Conservation (phyloP, 2,797 vertebrate genomes). For the Manis crassicaudata region DNA sequence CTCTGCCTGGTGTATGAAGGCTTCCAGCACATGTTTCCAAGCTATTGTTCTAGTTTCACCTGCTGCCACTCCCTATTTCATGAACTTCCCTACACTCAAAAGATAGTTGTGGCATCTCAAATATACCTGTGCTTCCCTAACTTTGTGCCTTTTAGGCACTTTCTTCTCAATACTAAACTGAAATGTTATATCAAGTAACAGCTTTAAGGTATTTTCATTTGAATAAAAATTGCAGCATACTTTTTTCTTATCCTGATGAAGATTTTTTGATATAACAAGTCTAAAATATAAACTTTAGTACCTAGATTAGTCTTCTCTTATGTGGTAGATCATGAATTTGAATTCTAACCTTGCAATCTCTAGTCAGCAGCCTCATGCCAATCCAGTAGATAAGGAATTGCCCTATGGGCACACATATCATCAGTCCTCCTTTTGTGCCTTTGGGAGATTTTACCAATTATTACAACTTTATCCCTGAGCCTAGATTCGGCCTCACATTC, state of each 20-base stretch:
- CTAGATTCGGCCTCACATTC: neutral
- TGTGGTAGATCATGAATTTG: neutral
- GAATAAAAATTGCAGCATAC: neutral
- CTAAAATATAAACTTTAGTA: neutral
- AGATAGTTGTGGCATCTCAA: neutral
- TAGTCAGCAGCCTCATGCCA: neutral
- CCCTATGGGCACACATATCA: too few relatives aligned
- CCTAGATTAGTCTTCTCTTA: neutral
- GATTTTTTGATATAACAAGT: neutral
- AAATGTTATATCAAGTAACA: neutral
- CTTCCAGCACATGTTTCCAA: neutral
- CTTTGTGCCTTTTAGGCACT: neutral
- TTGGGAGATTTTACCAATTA: neutral
- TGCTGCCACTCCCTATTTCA: neutral
- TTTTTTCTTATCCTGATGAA: neutral
- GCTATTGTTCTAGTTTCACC: neutral
- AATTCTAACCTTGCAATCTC: neutral
- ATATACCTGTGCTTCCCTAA: neutral
- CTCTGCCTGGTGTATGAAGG: neutral
- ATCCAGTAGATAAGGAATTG: neutral
- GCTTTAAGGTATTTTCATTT: neutral
- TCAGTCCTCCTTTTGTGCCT: neutral
- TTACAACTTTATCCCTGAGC: neutral
- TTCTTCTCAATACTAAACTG: neutral
- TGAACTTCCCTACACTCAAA: neutral